Conservation (phyloP, 1,140 invertebrate species). For the Brachionus koreanus region DNA sequence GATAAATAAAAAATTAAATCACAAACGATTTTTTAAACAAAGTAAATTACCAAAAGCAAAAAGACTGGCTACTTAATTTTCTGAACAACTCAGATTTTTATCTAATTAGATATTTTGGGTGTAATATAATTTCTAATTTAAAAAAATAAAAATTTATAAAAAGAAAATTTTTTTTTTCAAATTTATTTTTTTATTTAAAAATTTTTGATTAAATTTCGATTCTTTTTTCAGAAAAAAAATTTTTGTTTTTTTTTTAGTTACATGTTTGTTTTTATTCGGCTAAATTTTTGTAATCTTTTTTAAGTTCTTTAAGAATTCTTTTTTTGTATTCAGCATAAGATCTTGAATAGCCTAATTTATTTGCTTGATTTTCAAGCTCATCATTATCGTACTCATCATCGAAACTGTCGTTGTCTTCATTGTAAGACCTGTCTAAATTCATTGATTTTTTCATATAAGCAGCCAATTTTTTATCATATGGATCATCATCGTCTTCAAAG, state of each 20-base stretch:
- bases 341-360: slow-evolving; percentile 12
- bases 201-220: background rate
- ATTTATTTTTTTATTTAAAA: background rate
- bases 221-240: background rate
- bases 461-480: background rate
- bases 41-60: background rate
- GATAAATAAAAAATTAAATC: background rate
- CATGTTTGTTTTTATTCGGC: background rate
- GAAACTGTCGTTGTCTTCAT: slow-evolving; percentile 13
- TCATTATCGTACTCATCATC: slow-evolving; percentile 26
- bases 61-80: background rate
- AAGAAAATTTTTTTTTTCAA: background rate
- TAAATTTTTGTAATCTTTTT: slow-evolving; percentile 28
- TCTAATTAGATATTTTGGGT: background rate
- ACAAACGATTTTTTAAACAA: background rate
- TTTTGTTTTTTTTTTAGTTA: background rate
- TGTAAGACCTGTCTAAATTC: slow-evolving; percentile 35
- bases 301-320: slow-evolving; percentile 35
- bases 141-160: background rate
- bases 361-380: background rate
- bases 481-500: slow-evolving; percentile 3
- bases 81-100: background rate
- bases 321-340: slow-evolving; percentile 26
- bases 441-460: slow-evolving; percentile 31
- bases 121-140: background rate